These are phyloP conservation scores for Hirtodrosophila confusa DNA, from an alignment of 2,888 invertebrate species.

Conservation along the genomic window DNA sequence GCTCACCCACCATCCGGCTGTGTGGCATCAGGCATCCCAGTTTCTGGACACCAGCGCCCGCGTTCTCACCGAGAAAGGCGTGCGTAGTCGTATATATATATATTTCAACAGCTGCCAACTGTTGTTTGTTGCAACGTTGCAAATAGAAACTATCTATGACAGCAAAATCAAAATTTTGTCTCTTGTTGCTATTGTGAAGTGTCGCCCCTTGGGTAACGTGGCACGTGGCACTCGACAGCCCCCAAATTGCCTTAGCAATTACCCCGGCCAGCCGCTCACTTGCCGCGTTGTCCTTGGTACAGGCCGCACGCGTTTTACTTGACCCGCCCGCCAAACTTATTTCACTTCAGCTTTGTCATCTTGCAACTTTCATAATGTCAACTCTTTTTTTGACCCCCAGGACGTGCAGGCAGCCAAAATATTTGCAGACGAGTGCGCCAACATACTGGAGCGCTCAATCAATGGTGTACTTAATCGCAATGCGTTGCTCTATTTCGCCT, in stretches of 20 bases:
- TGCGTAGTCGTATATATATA: conserved; percentile 84
- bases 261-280: conserved; percentile 53
- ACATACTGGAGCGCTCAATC: conserved; percentile 97
- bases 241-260: too few relatives aligned
- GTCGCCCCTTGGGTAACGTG: conserved; percentile 69
- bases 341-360: too few relatives aligned
- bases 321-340: neutral
- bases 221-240: conserved; percentile 41
- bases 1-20: conserved; percentile 98
- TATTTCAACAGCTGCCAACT: conserved; percentile 11
- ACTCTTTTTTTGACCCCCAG: conserved; percentile 84
- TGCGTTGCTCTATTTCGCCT: conserved; percentile 97
- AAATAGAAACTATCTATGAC: conserved; percentile 56
- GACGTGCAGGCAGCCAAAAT: conserved; percentile 96
- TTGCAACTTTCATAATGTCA: neutral
- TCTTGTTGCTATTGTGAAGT: conserved; percentile 64
- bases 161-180: conserved; percentile 44
- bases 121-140: conserved; percentile 33
- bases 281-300: conserved; percentile 79
- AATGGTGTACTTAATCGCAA: conserved; percentile 94
- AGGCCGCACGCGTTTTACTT: conserved; percentile 79
- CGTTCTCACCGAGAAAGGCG: conserved; percentile 96
- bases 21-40: conserved; percentile 99
- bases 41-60: conserved; percentile 98
- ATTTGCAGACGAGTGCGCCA: conserved; percentile 97